These are phyloP conservation scores for Leguminivora glycinivorella DNA, from an alignment of 1,140 invertebrate genomes.

Conservation along the genomic window DNA sequence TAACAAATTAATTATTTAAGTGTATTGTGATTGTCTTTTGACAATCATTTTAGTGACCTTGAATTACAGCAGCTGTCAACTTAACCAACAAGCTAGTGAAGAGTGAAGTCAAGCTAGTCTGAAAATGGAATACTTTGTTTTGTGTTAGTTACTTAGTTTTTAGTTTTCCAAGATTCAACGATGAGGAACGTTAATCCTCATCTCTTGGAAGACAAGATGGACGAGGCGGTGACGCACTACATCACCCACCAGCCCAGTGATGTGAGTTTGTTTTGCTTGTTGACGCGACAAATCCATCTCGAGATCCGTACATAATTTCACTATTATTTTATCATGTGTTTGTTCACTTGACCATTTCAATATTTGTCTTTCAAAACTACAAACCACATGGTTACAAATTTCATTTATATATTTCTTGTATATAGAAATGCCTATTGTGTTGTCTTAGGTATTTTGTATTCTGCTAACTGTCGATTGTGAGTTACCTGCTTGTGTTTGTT, in stretches of 20 bases:
- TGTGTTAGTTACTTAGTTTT: too few relatives aligned
- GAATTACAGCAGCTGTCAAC: conserved; percentile 53
- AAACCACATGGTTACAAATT: too few relatives aligned
- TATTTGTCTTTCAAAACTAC: not conserved
- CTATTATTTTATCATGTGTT: not conserved
- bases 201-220: conserved; percentile 65
- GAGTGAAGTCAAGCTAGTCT: conserved; percentile 27
- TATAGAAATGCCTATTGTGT: not conserved
- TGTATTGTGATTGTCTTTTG: conserved; percentile 21
- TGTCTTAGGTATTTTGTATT: not conserved
- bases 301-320: not conserved
- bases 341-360: not conserved
- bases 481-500: not conserved
- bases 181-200: conserved; percentile 61
- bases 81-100: conserved; percentile 43
- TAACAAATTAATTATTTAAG: not conserved
- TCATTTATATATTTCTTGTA: not conserved
- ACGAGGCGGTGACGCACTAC: conserved; percentile 66
- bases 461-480: not conserved
- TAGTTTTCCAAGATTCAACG: conserved; percentile 31
- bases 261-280: conserved; percentile 40
- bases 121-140: conserved; percentile 48
- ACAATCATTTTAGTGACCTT: conserved; percentile 45
- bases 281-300: conserved; percentile 5
- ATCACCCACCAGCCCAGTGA: conserved; percentile 61